Evolutionary conservation across 2,888 invertebrate species (phyloP), one percentile per base, ranked within the genome.

Genomic region (Idaea straminata): DNA sequence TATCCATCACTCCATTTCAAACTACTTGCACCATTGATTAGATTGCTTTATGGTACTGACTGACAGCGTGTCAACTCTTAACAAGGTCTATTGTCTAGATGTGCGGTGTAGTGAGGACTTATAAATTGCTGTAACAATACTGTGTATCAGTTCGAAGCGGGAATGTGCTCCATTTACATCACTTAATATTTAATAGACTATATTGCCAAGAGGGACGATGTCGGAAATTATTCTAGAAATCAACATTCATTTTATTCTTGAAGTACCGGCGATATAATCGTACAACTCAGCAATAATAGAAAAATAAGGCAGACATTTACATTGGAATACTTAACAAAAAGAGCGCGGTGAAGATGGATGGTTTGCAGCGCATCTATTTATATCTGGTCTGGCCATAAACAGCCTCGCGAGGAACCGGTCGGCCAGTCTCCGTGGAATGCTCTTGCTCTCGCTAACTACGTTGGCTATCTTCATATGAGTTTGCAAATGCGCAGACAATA

Each of bases 381-480:
- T 92, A 91, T 87, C 89, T 87, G 88, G 88, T 86, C 85, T 85
- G 83, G 82, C 88, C 89, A 87, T 90, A 90, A 91, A 89, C 88
- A 85, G 88, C 83, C 79, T 82, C 75, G 79, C 77, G 75, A 78
- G 83, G 82, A 89, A 92, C 92, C 92, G 91, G 92, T 91, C 88
- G 77, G 83, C 81, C 85, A 81, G 83, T 84, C 86, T 81, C 76
- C 67, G 76, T 80, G 89, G 91, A 89, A 90, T 90, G 89, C 85
- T 86, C 84, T 80, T 83, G 86, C 84, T 89, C 87, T 86, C 83
- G 83, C 85, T 87, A 83, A 85, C 86, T 84, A 82, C 82, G 72
- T 77, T 74, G 75, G 76, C 82, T 83, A 83, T 82, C 83, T 81
- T 76, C 67, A 74, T 77, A 77, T 78, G 75, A 82, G 79, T 83